A percentile compares a stretch with the other conserved stretches of the same genome.
phyloP scores from a whole-genome alignment of 37 sponge, comb jelly and placozoan genomes.

The Ephydatia muelleri region DNA sequence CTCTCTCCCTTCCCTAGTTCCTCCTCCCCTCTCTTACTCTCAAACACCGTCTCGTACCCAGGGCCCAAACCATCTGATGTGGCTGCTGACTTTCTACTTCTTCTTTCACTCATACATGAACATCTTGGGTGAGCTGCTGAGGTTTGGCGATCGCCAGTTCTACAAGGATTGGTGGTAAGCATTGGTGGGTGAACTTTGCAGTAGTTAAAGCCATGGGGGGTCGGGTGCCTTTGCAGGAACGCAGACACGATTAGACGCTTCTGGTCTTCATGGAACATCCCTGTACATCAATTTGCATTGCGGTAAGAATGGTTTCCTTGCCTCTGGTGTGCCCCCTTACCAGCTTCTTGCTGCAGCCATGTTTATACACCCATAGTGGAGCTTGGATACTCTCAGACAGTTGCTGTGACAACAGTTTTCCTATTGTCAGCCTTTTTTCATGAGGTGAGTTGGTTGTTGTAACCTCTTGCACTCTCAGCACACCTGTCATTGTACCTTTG shows the following conservation, averaged over 20 bases:
- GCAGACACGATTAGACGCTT: conserved; percentile 71
- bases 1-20: not conserved
- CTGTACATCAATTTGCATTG: conserved; percentile 82
- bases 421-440: conserved; percentile 93
- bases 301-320: conserved; percentile 46
- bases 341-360: conserved; percentile 52
- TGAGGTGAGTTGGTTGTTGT: conserved; percentile 61
- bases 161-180: conserved; percentile 94
- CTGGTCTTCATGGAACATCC: conserved; percentile 90
- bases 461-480: not conserved
- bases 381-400: conserved; percentile 50
- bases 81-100: conserved; percentile 87
- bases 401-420: conserved; percentile 66
- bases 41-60: not conserved
- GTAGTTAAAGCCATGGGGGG: not conserved
- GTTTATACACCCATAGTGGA: conserved; percentile 78
- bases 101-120: conserved; percentile 88
- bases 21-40: conserved; percentile 12
- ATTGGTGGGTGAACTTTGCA: not conserved
- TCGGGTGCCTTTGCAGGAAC: conserved; percentile 54
- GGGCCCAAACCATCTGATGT: conserved; percentile 86
- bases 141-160: conserved; percentile 87
- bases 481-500: not conserved
- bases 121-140: conserved; percentile 67
- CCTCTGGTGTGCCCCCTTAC: not conserved